Evolutionary conservation across 2,113 vertebrate genomes (phyloP).

Genomic region (Nannobrachium achirus): DNA sequence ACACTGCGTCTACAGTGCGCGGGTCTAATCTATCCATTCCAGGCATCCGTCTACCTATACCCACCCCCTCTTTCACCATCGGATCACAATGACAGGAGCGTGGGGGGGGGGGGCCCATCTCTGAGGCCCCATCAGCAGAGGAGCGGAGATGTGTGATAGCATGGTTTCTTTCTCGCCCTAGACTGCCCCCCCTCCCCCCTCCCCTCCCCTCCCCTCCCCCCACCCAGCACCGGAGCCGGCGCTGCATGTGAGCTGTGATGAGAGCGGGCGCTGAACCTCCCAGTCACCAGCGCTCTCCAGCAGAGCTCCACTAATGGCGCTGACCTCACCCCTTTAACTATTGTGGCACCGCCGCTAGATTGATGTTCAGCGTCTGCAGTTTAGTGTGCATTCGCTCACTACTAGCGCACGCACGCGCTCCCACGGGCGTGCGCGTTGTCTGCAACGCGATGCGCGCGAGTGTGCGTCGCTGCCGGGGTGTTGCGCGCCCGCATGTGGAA

Average conservation of each 20-base stretch:
- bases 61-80: conserved; percentile 40
- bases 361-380: conserved; percentile 41
- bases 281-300: conserved; percentile 43
- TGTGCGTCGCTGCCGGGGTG: conserved; percentile 2
- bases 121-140: conserved; percentile 54
- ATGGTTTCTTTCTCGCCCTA: conserved; percentile 31
- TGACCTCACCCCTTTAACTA: conserved; percentile 44
- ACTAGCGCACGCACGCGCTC: too few species aligned
- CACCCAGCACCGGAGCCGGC: conserved; percentile 41
- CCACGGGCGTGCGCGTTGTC: too few species aligned
- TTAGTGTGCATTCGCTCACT: too few species aligned
- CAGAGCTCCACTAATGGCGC: conserved; percentile 61
- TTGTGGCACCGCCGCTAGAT: conserved; percentile 41
- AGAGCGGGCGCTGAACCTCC: conserved; percentile 52
- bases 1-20: conserved; percentile 10
- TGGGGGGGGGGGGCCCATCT: too few species aligned
- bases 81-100: conserved; percentile 41
- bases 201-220: conserved; percentile 10
- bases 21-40: conserved; percentile 48
- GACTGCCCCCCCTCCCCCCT: too few species aligned
- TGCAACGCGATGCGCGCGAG: too few species aligned
- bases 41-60: conserved; percentile 45
- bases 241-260: conserved; percentile 60
- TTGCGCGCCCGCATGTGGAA: too few species aligned
- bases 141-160: conserved; percentile 53